Percentiles rank a stretch among this genome's conserved stretches.
These are phyloP conservation scores for Callyntrura sp. DNA, from an alignment of 2,888 invertebrate genomes.

Conservation along the genomic window DNA sequence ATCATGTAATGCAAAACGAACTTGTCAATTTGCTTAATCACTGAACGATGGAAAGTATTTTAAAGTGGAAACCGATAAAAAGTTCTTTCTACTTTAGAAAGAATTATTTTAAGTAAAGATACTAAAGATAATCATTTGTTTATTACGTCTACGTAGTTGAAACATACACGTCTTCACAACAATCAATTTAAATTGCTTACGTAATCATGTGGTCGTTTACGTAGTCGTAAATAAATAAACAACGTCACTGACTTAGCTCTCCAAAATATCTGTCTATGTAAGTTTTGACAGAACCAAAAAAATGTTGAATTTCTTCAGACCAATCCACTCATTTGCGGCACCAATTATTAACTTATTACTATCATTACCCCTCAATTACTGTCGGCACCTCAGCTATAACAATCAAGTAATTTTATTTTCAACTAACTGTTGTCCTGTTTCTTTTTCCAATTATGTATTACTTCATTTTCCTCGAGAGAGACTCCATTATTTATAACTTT, in stretches of 20 bases:
- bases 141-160: too few relatives aligned
- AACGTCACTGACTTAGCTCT: not conserved
- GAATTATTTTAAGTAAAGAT: too few relatives aligned
- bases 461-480: conserved; percentile 17
- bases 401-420: not conserved
- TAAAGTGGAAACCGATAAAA: too few relatives aligned
- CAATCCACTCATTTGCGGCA: not conserved
- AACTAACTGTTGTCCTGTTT: not conserved
- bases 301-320: not conserved
- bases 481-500: not conserved
- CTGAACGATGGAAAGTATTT: too few relatives aligned
- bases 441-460: conserved; percentile 24
- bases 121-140: too few relatives aligned
- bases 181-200: too few relatives aligned
- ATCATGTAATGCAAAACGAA: too few relatives aligned
- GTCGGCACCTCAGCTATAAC: conserved; percentile 54
- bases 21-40: too few relatives aligned
- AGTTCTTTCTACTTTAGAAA: too few relatives aligned
- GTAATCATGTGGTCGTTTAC: too few relatives aligned
- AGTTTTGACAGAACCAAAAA: not conserved
- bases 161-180: too few relatives aligned
- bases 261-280: not conserved
- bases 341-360: conserved; percentile 44
- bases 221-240: conserved; percentile 14
- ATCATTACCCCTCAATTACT: conserved; percentile 44